These are phyloP conservation scores for Ptilorrhoa leucosticta DNA, from an alignment of 2,113 vertebrate species.

Conservation along the genomic window DNA sequence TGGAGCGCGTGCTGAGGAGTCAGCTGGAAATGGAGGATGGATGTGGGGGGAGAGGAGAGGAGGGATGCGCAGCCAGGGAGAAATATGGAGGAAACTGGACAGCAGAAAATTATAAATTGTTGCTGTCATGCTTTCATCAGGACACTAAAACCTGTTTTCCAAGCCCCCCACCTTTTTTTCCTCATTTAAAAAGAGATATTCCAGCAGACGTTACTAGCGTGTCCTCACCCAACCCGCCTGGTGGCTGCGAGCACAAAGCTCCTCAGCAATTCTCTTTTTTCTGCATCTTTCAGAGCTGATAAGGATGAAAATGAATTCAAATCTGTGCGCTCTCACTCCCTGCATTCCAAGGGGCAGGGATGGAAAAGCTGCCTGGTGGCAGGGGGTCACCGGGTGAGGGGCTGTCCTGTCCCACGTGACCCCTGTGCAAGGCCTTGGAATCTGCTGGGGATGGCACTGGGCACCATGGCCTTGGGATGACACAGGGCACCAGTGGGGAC, in stretches of 20 bases:
- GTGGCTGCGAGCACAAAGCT: neutral
- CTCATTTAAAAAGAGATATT: slow-evolving; percentile 43
- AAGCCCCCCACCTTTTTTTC: neutral
- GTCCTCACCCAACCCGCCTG: neutral
- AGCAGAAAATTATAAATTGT: slow-evolving; percentile 57
- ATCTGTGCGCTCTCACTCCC: neutral
- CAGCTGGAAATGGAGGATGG: slow-evolving; percentile 68
- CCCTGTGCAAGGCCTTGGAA: neutral
- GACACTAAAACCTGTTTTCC: slow-evolving; percentile 38
- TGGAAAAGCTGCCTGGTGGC: neutral
- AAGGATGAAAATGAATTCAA: slow-evolving; percentile 5
- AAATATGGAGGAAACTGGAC: neutral
- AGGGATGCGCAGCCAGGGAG: neutral
- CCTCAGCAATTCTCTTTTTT: neutral
- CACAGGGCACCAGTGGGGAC: neutral
- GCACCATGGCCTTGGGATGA: neutral
- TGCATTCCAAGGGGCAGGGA: neutral
- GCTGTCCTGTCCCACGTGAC: accelerated
- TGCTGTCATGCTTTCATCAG: slow-evolving; percentile 29
- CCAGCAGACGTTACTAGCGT: neutral
- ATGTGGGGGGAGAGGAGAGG: slow-evolving; percentile 26
- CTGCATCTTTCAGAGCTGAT: neutral
- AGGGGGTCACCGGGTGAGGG: neutral
- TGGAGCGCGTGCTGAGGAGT: slow-evolving; percentile 38
- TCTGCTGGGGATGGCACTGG: neutral